phyloP scores from a whole-genome alignment of 2,113 vertebrate genomes.

The Orycteropus afer region DNA sequence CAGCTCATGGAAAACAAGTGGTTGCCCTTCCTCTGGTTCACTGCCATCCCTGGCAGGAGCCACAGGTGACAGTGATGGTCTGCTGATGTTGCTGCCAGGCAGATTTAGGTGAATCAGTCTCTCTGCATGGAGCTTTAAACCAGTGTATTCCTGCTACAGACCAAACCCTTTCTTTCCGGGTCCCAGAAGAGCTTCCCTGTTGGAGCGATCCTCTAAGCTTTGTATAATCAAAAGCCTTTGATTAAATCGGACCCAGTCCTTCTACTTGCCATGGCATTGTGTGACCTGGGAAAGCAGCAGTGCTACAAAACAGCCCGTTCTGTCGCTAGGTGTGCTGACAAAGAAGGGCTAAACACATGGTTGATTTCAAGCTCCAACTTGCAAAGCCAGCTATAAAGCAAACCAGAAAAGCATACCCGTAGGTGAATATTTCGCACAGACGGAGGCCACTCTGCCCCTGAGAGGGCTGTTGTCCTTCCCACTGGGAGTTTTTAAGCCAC shows the following conservation, averaged over 20 bases:
- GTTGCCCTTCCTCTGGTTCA: neutral
- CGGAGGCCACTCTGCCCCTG: constrained; percentile 83
- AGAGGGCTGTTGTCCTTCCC: constrained; percentile 85
- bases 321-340: constrained; percentile 74
- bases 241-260: constrained; percentile 79
- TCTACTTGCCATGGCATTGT: constrained; percentile 69
- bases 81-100: neutral
- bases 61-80: neutral
- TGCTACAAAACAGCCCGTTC: constrained; percentile 67
- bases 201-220: constrained; percentile 65
- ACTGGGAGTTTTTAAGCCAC: constrained; percentile 86
- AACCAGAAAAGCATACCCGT: constrained; percentile 77
- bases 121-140: constrained; percentile 59
- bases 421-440: constrained; percentile 80
- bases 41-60: neutral
- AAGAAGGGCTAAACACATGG: constrained; percentile 72
- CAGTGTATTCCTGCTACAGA: constrained; percentile 26
- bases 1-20: neutral
- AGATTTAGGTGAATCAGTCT: constrained; percentile 56
- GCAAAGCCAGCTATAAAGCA: constrained; percentile 82
- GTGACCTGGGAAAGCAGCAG: constrained; percentile 68
- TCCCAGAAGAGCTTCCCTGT: constrained; percentile 75
- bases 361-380: constrained; percentile 80
- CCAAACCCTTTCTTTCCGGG: constrained; percentile 58
- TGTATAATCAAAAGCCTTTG: constrained; percentile 78